Evolutionary conservation across 2,888 invertebrate genomes (phyloP), one percentile per base, ranked within the genome.

Genomic region (Trilocha varians): DNA sequence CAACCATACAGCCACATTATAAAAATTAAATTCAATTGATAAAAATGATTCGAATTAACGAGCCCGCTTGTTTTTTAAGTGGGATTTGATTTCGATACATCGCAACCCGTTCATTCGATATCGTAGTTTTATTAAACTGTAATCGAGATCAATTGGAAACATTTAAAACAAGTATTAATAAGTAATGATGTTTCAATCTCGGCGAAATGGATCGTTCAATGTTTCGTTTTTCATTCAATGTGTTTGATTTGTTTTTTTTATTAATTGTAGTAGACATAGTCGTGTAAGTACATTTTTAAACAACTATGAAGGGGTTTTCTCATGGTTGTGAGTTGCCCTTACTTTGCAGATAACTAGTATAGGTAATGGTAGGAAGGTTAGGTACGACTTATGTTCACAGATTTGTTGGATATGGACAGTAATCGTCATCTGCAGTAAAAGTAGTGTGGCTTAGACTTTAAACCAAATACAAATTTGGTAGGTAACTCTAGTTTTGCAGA

Each of bases 91-190:
- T 71, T 70, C 57, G 56, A 59, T 50, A 50, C 56, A 54, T 52
- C 55, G 52, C 42, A 44, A 58, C 59, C 56, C 62, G 62, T 53
- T 70, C 68, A 75, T 78, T 70, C 65, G 64, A 75, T 80, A 80
- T 77, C 70, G 64, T 63, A 73, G 62, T 78, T 78, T 77, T 79
- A 78, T 69, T n/a, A 71, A 73, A 75, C 62, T 68, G 74, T 79
- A 82, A 83, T 83, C 62, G 78, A 79, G 72, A 75, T 73, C 84
- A 82, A 83, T 83, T 83, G 83, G 25, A 75, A 66, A 72, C 57
- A 65, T 78, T 77, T 80, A 71, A 79, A 80, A 84, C 78, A 78
- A 77, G 72, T 70, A 71, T 78, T 77, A 74, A 71, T 71, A 63
- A 64, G 61, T 57, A 55, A 42, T 59, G 71, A 75, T 70, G 70